A percentile compares a stretch with the other conserved stretches of the same genome.
These are phyloP conservation scores for Campylomormyrus tamandua DNA, from an alignment of 2,113 vertebrate genomes.

Conservation along the genomic window DNA sequence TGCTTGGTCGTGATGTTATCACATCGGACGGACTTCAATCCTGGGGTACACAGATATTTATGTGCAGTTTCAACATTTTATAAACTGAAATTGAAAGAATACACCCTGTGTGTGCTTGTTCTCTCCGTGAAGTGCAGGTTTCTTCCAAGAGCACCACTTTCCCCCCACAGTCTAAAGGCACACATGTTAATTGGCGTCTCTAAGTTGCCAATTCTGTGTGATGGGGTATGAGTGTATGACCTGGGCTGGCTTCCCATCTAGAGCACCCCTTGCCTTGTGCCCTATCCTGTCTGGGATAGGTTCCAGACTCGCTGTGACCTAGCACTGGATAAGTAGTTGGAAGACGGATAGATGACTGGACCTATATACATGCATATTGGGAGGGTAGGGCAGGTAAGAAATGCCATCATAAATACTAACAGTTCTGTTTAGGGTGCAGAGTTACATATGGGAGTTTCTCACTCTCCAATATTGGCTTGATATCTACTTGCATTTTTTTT, in stretches of 20 bases:
- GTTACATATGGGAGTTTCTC: neutral
- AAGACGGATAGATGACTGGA: neutral
- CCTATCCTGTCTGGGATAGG: neutral
- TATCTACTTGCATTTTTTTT: neutral
- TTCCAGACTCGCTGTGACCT: neutral
- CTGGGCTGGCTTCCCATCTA: neutral
- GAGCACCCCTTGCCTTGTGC: neutral
- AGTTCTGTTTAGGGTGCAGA: neutral
- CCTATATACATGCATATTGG: neutral
- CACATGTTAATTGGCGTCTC: neutral
- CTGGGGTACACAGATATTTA: neutral
- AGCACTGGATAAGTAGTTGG: neutral
- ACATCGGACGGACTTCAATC: neutral
- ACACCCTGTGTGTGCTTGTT: neutral
- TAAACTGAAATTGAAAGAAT: neutral
- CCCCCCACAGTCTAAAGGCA: neutral
- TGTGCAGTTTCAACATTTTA: neutral
- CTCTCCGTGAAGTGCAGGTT: neutral
- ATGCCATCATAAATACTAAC: neutral
- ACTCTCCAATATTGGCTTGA: neutral
- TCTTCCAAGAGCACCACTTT: neutral
- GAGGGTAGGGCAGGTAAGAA: neutral
- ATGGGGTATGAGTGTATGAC: neutral
- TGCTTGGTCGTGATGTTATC: neutral
- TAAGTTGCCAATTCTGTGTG: neutral